These are phyloP conservation scores for Argyresthia goedartella DNA, from an alignment of 2,888 invertebrate genomes.

Conservation along the genomic window DNA sequence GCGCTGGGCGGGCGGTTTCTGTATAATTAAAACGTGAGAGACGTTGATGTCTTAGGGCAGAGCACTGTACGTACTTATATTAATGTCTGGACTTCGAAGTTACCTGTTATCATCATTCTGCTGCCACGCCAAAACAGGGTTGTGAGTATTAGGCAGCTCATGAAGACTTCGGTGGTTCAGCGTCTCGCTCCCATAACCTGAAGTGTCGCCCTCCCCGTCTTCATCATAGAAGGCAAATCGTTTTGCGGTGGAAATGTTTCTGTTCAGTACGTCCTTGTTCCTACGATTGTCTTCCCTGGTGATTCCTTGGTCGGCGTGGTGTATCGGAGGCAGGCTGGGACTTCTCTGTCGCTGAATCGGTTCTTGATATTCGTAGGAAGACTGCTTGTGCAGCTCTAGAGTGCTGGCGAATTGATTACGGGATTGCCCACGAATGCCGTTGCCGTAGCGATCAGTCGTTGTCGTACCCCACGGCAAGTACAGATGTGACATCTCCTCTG, in stretches of 20 bases:
- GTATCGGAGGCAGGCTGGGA: conserved; percentile 79
- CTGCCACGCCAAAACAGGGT: conserved; percentile 58
- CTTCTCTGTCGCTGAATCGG: conserved; percentile 66
- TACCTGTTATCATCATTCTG: conserved; percentile 52
- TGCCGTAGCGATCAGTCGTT: too few species aligned
- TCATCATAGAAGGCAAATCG: conserved; percentile 62
- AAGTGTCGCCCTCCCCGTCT: conserved; percentile 80
- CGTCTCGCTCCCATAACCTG: conserved; percentile 87
- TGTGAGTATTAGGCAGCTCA: conserved; percentile 24
- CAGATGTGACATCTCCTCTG: conserved; percentile 86
- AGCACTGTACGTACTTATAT: not conserved
- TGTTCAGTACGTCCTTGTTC: conserved; percentile 34
- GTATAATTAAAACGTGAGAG: not conserved
- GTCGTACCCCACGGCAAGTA: conserved; percentile 83
- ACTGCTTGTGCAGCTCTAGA: conserved; percentile 54
- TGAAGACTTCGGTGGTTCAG: conserved; percentile 62
- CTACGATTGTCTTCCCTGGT: conserved; percentile 41
- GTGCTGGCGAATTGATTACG: conserved; percentile 63
- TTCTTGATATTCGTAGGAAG: too few species aligned
- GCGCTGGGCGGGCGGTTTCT: conserved; percentile 36
- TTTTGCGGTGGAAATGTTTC: conserved; percentile 54
- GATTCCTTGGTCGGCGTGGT: conserved; percentile 40
- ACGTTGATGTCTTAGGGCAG: not conserved
- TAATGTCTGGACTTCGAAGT: too few species aligned
- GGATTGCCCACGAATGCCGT: conserved; percentile 48